Evolutionary conservation across 2,113 vertebrate genomes (phyloP).

Genomic region (Barnardius zonarius): DNA sequence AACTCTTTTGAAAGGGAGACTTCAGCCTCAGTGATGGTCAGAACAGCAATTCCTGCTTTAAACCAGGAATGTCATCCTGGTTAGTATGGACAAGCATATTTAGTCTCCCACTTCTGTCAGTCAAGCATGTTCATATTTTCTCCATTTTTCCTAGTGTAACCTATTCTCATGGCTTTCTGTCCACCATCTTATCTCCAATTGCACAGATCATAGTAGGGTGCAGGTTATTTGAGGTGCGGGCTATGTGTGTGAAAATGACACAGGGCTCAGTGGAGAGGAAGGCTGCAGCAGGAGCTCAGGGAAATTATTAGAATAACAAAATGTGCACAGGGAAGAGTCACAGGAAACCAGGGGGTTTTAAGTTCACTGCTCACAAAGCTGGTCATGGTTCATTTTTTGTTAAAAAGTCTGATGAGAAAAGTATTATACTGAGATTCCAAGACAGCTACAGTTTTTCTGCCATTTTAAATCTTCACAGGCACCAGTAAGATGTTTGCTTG

Average conservation of each 20-base stretch:
- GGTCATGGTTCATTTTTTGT: not conserved
- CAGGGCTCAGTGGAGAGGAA: not conserved
- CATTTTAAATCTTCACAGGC: not conserved
- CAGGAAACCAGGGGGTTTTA: not conserved
- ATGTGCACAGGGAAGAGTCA: not conserved
- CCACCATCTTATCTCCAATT: not conserved
- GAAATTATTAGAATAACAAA: conserved; percentile 11
- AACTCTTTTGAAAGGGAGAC: not conserved
- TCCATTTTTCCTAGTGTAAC: not conserved
- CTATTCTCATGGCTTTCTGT: not conserved
- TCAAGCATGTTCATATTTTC: not conserved
- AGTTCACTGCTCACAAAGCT: not conserved
- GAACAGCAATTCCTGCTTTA: not conserved
- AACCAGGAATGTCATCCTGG: not conserved
- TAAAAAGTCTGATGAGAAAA: not conserved
- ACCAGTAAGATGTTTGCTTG: not conserved
- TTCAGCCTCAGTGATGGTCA: not conserved
- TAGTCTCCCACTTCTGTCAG: not conserved
- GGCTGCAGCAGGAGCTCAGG: conserved; percentile 11
- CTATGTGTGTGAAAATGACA: not conserved
- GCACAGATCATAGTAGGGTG: not conserved
- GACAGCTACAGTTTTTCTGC: not conserved
- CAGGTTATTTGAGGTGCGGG: not conserved
- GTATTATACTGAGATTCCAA: not conserved
- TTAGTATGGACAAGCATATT: not conserved